These are phyloP conservation scores for Atherix ibis DNA, from an alignment of 2,888 invertebrate genomes.

Conservation along the genomic window DNA sequence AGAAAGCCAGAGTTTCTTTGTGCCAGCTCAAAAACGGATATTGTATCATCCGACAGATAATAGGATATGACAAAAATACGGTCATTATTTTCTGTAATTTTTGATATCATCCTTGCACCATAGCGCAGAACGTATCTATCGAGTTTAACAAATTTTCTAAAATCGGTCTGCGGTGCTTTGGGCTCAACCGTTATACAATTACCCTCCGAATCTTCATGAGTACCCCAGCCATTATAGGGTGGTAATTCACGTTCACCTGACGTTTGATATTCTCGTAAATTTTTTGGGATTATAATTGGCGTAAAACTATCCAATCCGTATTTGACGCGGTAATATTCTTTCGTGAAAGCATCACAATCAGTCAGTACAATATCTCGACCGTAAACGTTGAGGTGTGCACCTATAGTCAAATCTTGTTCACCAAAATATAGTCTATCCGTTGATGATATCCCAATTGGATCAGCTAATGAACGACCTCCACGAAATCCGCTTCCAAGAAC, in stretches of 20 bases:
- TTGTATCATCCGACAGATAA: conserved; percentile 67
- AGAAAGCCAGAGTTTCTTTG: conserved; percentile 52
- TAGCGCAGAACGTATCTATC: conserved; percentile 67
- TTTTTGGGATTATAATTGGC: conserved; percentile 17
- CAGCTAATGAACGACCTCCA: conserved; percentile 40
- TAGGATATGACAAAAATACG: conserved; percentile 70
- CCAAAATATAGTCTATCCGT: conserved; percentile 24
- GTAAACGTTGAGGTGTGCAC: conserved; percentile 63
- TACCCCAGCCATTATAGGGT: conserved; percentile 84
- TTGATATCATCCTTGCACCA: conserved; percentile 58
- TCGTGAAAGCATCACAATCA: conserved; percentile 74
- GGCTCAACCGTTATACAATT: conserved; percentile 71
- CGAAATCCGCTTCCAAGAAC: conserved; percentile 41
- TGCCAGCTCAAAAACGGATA: conserved; percentile 65
- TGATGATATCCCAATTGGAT: conserved; percentile 39
- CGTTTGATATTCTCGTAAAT: neutral
- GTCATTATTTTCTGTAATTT: conserved; percentile 44
- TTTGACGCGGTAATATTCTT: conserved; percentile 60
- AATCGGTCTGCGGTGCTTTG: conserved; percentile 58
- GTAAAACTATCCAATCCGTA: conserved; percentile 30
- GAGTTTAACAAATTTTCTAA: conserved; percentile 62
- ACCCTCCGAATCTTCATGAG: conserved; percentile 76
- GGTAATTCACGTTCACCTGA: conserved; percentile 37
- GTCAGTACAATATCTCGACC: conserved; percentile 66
- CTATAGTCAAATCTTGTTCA: conserved; percentile 58